phyloP scores from a whole-genome alignment of 2,888 invertebrate genomes.

The Plagodis dolabraria region DNA sequence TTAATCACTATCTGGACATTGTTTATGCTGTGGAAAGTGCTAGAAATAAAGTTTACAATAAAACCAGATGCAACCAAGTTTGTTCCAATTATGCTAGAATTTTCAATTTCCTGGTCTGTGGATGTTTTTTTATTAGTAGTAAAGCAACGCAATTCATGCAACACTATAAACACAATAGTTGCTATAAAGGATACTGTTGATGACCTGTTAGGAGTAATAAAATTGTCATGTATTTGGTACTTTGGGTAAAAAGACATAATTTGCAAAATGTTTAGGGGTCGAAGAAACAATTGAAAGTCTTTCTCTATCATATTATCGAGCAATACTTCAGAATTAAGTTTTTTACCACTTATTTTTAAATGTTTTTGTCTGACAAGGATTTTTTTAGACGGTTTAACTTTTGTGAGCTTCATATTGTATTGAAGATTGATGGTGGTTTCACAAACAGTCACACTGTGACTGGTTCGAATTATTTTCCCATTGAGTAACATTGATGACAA shows the following conservation, averaged over 20 bases:
- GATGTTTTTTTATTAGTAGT: neutral
- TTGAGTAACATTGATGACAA: too few species aligned
- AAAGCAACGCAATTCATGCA: neutral
- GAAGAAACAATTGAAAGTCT: slow-evolving; percentile 13
- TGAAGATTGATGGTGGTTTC: too few species aligned
- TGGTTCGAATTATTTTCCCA: too few species aligned
- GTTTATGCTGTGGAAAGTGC: neutral
- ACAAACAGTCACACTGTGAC: too few species aligned
- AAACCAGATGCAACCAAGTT: slow-evolving; percentile 1
- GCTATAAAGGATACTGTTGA: slow-evolving; percentile 1
- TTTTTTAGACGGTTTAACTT: neutral
- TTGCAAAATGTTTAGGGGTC: slow-evolving; percentile 17
- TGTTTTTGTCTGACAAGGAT: neutral
- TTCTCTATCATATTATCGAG: slow-evolving; percentile 9
- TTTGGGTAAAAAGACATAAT: slow-evolving; percentile 8
- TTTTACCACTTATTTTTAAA: too few species aligned
- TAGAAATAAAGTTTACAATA: slow-evolving; percentile 3
- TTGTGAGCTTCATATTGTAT: neutral
- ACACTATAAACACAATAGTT: neutral
- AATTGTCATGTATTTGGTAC: slow-evolving; percentile 18
- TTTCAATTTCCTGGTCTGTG: neutral
- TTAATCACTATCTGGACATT: slow-evolving; percentile 15
- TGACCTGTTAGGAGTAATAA: slow-evolving; percentile 11
- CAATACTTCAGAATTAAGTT: slow-evolving; percentile 5
- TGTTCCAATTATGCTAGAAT: neutral